These are phyloP conservation scores for Drosophila mettleri DNA, from an alignment of 2,888 invertebrate genomes.

Conservation along the genomic window DNA sequence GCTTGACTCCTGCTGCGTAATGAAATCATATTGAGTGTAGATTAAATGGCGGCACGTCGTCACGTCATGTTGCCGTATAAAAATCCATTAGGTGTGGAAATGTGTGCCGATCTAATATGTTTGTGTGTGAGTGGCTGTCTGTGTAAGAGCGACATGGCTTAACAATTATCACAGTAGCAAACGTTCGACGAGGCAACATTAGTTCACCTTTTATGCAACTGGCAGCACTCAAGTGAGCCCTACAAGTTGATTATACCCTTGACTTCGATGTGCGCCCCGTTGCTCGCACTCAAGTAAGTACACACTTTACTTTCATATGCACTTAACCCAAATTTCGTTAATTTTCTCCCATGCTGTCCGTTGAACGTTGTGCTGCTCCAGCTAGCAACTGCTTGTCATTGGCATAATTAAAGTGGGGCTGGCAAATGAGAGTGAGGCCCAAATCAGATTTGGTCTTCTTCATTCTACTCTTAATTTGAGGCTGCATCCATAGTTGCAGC, in stretches of 20 bases:
- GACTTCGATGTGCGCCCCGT: slow-evolving; percentile 21
- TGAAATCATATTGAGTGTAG: slow-evolving; percentile 77
- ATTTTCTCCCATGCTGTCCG: slow-evolving; percentile 34
- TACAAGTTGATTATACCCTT: slow-evolving; percentile 49
- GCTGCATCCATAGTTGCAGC: slow-evolving; percentile 2
- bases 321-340: slow-evolving; percentile 67
- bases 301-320: slow-evolving; percentile 22
- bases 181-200: slow-evolving; percentile 54
- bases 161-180: slow-evolving; percentile 73
- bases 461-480: slow-evolving; percentile 6
- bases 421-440: slow-evolving; percentile 28
- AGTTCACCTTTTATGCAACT: slow-evolving; percentile 31
- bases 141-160: slow-evolving; percentile 43
- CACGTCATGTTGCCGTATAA: slow-evolving; percentile 65
- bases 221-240: slow-evolving; percentile 54
- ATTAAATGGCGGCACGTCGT: slow-evolving; percentile 77
- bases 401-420: slow-evolving; percentile 20
- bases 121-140: slow-evolving; percentile 10
- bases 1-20: slow-evolving; percentile 64
- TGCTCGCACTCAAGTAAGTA: slow-evolving; percentile 2
- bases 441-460: slow-evolving; percentile 33
- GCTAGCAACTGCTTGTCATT: slow-evolving; percentile 2
- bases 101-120: slow-evolving; percentile 43
- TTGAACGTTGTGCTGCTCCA: slow-evolving; percentile 19
- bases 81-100: slow-evolving; percentile 73